Evolutionary conservation across 2,113 vertebrate genomes (phyloP).

Genomic region (Nymphicus hollandicus): DNA sequence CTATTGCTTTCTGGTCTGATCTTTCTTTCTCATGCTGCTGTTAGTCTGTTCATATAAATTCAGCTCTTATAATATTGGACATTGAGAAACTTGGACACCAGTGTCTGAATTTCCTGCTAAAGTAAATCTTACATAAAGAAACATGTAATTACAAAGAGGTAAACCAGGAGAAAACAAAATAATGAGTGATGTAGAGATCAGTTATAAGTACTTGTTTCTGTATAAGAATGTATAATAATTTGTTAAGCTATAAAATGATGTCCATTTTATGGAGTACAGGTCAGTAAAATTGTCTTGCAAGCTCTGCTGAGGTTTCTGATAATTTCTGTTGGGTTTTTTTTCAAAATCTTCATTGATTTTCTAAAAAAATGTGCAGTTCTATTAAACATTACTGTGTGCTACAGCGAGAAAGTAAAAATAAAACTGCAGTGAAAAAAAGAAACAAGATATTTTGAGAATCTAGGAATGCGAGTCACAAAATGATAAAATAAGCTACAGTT

Average conservation of each 20-base stretch:
- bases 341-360: neutral
- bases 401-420: neutral
- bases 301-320: neutral
- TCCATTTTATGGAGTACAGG: neutral
- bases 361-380: neutral
- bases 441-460: neutral
- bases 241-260: neutral
- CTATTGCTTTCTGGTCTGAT: neutral
- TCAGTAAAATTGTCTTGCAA: neutral
- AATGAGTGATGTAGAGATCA: neutral
- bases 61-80: neutral
- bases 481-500: neutral
- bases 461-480: neutral
- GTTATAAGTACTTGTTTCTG: neutral
- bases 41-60: neutral
- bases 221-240: neutral
- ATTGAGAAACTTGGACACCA: rapidly evolving
- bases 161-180: neutral
- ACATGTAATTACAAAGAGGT: neutral
- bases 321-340: neutral
- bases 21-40: neutral
- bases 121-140: neutral
- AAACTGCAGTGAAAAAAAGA: neutral
- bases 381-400: neutral
- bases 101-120: neutral